Evolutionary conservation across 1,140 invertebrate species (phyloP).

Genomic region (Zaprionus gabonicus): DNA sequence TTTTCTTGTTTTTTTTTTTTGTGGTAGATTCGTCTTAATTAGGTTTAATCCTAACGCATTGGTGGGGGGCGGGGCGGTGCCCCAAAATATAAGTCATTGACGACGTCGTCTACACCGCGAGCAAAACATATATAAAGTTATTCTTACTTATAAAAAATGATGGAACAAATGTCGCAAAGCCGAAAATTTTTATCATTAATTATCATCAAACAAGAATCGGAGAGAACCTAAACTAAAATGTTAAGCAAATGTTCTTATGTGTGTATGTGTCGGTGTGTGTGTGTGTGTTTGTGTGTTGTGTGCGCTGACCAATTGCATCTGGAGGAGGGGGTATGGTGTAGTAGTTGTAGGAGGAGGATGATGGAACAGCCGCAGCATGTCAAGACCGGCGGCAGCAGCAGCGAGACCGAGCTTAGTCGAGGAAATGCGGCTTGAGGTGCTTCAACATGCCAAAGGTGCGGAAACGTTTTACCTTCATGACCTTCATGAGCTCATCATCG

Average conservation of each 20-base stretch:
- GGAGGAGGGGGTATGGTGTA: conserved; percentile 36
- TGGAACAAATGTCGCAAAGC: conserved; percentile 47
- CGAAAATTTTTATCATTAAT: conserved; percentile 47
- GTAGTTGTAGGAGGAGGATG: neutral
- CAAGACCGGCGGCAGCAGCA: neutral
- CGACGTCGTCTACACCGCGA: conserved; percentile 44
- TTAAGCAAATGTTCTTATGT: conserved; percentile 39
- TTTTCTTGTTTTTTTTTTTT: conserved; percentile 30
- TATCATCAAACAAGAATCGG: conserved; percentile 9
- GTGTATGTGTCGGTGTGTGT: conserved; percentile 13
- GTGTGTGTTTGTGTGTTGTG: conserved; percentile 18
- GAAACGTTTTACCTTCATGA: conserved; percentile 95
- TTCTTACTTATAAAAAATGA: conserved; percentile 45
- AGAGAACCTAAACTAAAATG: conserved; percentile 47
- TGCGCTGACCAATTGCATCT: conserved; percentile 60
- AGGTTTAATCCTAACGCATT: conserved; percentile 73
- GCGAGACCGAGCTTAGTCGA: conserved; percentile 86
- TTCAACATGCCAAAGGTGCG: conserved; percentile 98
- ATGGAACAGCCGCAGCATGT: neutral
- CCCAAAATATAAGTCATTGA: conserved; percentile 27
- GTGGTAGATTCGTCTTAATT: conserved; percentile 70
- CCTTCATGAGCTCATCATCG: conserved; percentile 94
- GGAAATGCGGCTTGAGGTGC: conserved; percentile 95
- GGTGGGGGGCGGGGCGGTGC: conserved; percentile 23
- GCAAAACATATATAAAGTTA: conserved; percentile 40